Evolutionary conservation across 2,113 vertebrate genomes (phyloP).

Genomic region (Equus przewalskii): DNA sequence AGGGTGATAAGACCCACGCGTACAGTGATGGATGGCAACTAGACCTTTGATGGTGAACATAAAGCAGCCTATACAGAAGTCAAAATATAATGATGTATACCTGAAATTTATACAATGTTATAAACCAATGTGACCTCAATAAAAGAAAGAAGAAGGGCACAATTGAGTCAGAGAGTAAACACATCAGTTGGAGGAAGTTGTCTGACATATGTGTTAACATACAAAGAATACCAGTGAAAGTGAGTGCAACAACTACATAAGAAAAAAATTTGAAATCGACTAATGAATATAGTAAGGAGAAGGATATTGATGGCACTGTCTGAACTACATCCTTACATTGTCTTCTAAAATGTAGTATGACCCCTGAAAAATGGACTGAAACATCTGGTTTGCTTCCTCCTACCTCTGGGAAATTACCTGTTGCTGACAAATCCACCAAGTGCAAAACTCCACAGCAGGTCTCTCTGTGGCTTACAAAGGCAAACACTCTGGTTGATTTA

Average conservation of each 20-base stretch:
- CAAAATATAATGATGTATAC: no score
- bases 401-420: neutral
- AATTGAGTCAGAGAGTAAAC: neutral
- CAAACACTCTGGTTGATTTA: neutral
- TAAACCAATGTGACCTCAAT: no score
- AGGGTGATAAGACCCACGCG: no score
- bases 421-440: neutral
- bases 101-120: no score
- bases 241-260: neutral
- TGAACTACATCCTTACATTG: neutral
- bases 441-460: neutral
- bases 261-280: neutral
- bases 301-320: neutral
- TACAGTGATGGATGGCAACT: no score
- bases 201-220: neutral
- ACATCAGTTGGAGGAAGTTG: neutral
- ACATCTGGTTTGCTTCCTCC: neutral
- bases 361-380: neutral
- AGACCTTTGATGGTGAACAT: no score
- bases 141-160: neutral
- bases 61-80: no score
- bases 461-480: neutral
- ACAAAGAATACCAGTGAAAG: neutral
- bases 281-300: neutral
- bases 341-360: neutral